Conservation (phyloP, 92 coral and sea anemone species). For the Epizoanthus ramosus region DNA sequence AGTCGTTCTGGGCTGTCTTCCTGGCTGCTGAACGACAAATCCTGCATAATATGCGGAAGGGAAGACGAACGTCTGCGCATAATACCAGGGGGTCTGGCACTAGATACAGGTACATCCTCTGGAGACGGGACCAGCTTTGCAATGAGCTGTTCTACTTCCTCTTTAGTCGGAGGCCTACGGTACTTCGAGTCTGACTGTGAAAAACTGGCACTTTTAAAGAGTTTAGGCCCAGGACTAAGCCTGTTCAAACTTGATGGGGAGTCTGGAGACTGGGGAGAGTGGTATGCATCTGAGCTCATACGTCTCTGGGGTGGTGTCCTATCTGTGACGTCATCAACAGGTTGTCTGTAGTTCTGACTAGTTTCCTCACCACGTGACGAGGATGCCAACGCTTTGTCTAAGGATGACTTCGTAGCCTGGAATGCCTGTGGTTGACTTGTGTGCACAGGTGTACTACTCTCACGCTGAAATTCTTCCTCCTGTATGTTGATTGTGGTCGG, state of each 20-base stretch:
- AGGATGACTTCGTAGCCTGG: not conserved
- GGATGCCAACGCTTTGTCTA: not conserved
- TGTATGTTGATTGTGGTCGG: not conserved
- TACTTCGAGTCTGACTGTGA: conserved; percentile 36
- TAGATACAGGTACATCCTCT: conserved; percentile 4
- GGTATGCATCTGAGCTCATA: not conserved
- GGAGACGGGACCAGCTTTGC: conserved; percentile 17
- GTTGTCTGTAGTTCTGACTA: not conserved
- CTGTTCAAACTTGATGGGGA: conserved; percentile 15
- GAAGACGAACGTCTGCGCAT: conserved; percentile 84
- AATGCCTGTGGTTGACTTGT: not conserved
- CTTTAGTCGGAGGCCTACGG: conserved; percentile 30
- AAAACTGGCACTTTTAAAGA: conserved; percentile 64
- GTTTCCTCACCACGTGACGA: not conserved
- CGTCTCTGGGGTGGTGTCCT: conserved; percentile 13
- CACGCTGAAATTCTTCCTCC: not conserved
- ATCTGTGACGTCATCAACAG: not conserved
- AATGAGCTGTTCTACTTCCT: conserved; percentile 35
- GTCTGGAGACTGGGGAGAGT: not conserved
- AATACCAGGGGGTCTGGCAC: conserved; percentile 50
- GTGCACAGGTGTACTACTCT: not conserved
- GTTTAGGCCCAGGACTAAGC: conserved; percentile 29
- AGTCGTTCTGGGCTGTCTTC: not conserved
- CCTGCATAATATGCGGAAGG: conserved; percentile 61
- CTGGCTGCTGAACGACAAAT: not conserved